Conservation (phyloP, 2,113 vertebrate genomes). For the Pampusana beccarii region DNA sequence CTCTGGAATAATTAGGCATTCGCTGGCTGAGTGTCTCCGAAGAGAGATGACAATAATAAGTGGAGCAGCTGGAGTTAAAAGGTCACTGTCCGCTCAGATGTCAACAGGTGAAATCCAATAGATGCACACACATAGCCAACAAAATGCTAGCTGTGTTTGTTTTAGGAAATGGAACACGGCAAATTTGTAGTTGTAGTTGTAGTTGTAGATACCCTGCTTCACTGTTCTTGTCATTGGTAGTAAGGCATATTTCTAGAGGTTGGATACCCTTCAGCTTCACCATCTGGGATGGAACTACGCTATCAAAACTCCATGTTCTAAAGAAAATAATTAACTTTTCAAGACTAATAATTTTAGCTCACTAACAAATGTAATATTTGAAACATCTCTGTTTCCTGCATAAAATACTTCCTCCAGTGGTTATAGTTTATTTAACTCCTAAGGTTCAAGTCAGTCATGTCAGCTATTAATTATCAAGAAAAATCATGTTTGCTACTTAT, state of each 20-base stretch:
- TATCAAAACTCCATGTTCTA: not conserved
- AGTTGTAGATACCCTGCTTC: slow-evolving; percentile 5
- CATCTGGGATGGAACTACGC: not conserved
- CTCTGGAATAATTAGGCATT: not conserved
- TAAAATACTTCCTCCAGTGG: not conserved
- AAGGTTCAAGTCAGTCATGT: not conserved
- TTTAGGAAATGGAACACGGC: not conserved
- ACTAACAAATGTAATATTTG: not conserved
- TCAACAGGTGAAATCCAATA: not conserved
- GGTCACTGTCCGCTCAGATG: not conserved
- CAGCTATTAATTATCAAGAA: not conserved
- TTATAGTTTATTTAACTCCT: not conserved
- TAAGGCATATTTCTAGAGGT: slow-evolving; percentile 27
- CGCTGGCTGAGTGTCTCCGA: not conserved
- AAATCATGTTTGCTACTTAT: slow-evolving; percentile 1
- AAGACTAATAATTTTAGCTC: slow-evolving; percentile 17
- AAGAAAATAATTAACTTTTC: slow-evolving; percentile 23
- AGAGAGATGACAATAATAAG: not conserved
- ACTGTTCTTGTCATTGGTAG: slow-evolving; percentile 19
- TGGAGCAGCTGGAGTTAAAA: not conserved
- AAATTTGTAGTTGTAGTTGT: not conserved
- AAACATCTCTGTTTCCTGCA: not conserved
- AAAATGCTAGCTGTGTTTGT: slow-evolving; percentile 15
- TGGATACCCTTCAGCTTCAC: slow-evolving; percentile 28
- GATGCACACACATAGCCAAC: not conserved